These are phyloP conservation scores for Cremastinae sp. DNA, from an alignment of 2,888 invertebrate genomes.

Conservation along the genomic window DNA sequence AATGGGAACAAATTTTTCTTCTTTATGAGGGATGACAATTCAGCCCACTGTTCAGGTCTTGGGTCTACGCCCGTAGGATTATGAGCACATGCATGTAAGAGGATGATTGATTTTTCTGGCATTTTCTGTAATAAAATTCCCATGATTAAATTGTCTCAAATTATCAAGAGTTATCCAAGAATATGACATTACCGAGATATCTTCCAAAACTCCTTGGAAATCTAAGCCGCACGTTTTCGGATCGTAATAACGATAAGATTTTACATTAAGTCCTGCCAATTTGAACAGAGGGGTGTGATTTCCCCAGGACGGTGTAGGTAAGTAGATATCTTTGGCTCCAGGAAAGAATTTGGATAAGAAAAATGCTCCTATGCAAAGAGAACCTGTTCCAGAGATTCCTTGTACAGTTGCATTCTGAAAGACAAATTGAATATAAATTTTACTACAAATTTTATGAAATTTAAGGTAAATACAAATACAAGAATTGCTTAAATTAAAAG, in stretches of 20 bases:
- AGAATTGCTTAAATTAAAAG: conserved; percentile 12
- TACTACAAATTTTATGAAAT: no score
- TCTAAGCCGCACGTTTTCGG: conserved; percentile 96
- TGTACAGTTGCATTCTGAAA: conserved; percentile 86
- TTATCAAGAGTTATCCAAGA: background rate
- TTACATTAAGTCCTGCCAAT: conserved; percentile 90
- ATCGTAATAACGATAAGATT: conserved; percentile 96
- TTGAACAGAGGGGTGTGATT: conserved; percentile 98
- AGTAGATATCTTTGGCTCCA: conserved; percentile 90
- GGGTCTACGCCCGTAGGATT: conserved; percentile 99
- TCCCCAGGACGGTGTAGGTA: conserved; percentile 98
- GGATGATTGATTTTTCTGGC: conserved; percentile 92
- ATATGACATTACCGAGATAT: conserved; percentile 86
- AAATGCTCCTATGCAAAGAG: conserved; percentile 94
- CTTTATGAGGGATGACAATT: conserved; percentile 91
- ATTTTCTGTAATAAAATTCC: conserved; percentile 88
- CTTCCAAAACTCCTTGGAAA: conserved; percentile 92
- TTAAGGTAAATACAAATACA: no score
- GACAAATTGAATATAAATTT: no score
- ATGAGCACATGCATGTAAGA: conserved; percentile 98
- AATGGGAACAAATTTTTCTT: conserved; percentile 91
- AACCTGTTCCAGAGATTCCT: conserved; percentile 98
- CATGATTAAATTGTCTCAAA: no score
- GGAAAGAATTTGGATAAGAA: conserved; percentile 92
- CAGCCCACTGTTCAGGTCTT: conserved; percentile 92